Conservation (phyloP, 2,888 invertebrate genomes). For the Zaprionus lineosus region DNA sequence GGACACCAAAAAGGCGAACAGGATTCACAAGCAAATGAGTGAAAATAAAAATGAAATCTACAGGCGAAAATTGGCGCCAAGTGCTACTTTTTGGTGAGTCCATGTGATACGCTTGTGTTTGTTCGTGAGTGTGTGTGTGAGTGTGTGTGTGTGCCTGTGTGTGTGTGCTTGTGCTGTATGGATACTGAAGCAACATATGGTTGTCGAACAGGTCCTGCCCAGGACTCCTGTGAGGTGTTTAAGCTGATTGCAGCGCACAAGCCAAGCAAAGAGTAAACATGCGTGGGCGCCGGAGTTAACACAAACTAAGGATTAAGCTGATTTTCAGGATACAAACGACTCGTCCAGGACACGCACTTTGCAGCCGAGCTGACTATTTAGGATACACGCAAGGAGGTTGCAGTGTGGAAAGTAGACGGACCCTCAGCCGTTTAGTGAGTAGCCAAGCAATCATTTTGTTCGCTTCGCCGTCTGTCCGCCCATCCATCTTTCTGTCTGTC, state of each 20-base stretch:
- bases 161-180: constrained; percentile 6
- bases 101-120: constrained; percentile 7
- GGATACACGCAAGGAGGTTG: too few species aligned
- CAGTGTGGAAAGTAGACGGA: too few species aligned
- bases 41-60: constrained; percentile 48
- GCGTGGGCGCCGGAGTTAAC: too few species aligned
- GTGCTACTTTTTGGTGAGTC: constrained; percentile 16
- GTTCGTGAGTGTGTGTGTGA: not conserved
- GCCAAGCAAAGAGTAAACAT: constrained; percentile 22
- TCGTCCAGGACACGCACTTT: too few species aligned
- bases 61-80: constrained; percentile 34
- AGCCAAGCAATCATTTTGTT: too few species aligned
- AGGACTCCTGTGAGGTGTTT: constrained; percentile 58
- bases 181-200: constrained; percentile 62
- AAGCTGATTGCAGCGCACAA: constrained; percentile 53
- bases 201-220: constrained; percentile 35
- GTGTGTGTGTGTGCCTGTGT: too few species aligned
- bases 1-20: constrained; percentile 12
- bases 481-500: too few species aligned
- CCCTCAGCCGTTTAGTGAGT: too few species aligned
- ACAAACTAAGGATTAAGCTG: not conserved
- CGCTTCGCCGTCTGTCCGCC: too few species aligned
- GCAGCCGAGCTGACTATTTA: too few species aligned
- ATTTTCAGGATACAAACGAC: too few species aligned
- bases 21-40: constrained; percentile 43